Conservation (phyloP, 2,797 vertebrate genomes). For the Danio tinwini region DNA sequence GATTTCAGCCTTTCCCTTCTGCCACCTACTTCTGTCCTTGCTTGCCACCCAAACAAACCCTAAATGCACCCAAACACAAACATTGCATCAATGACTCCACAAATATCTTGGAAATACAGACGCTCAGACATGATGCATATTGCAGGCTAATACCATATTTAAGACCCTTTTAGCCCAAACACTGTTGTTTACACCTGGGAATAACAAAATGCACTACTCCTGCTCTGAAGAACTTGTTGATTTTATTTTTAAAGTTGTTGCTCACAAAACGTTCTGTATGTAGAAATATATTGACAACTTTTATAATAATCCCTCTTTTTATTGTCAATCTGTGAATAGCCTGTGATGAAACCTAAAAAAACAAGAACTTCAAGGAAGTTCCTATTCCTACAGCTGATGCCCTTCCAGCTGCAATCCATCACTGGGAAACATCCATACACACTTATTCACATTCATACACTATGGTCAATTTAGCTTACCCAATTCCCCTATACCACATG, state of each 20-base stretch:
- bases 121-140: neutral
- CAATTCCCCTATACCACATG: too few relatives aligned
- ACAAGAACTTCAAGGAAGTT: too few relatives aligned
- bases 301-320: too few relatives aligned
- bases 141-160: neutral
- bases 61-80: conserved; percentile 36
- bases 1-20: conserved; percentile 27
- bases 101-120: neutral
- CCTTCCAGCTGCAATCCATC: too few relatives aligned
- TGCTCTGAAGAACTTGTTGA: conserved; percentile 6
- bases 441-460: too few relatives aligned
- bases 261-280: conserved; percentile 4
- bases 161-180: conserved; percentile 13
- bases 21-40: conserved; percentile 24
- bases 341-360: too few relatives aligned
- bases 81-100: neutral
- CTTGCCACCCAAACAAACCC: conserved; percentile 39
- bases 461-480: too few relatives aligned
- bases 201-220: neutral
- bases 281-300: too few relatives aligned
- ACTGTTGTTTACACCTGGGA: conserved; percentile 11
- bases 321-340: too few relatives aligned
- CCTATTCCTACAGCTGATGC: too few relatives aligned
- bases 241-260: neutral
- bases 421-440: too few relatives aligned